Percentiles rank a stretch among this genome's conserved stretches.
These are phyloP conservation scores for Patagioenas fasciata DNA, from an alignment of 2,113 vertebrate genomes.

Conservation along the genomic window DNA sequence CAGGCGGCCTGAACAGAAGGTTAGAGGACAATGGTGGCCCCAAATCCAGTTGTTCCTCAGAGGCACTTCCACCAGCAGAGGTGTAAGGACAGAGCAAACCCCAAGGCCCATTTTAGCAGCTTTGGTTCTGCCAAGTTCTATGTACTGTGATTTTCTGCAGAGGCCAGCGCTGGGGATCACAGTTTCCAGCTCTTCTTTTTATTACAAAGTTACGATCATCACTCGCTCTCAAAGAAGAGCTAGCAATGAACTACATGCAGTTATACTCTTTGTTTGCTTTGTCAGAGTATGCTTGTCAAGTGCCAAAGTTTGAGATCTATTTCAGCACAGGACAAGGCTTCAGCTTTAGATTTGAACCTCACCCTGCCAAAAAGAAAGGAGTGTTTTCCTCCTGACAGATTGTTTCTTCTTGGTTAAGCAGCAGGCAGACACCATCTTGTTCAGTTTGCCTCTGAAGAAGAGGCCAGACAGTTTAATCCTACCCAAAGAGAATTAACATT, in stretches of 20 bases:
- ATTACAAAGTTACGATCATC: background rate
- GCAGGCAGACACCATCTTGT: background rate
- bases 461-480: background rate
- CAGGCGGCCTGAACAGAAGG: background rate
- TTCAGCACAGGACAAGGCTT: background rate
- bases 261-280: background rate
- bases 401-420: slow-evolving; percentile 8
- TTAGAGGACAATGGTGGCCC: background rate
- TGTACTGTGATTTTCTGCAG: background rate
- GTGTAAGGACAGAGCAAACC: background rate
- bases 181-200: background rate
- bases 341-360: background rate
- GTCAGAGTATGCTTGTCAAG: background rate
- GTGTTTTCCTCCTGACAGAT: background rate
- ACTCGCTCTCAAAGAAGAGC: background rate
- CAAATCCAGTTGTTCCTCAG: background rate
- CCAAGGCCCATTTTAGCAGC: background rate
- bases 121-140: background rate
- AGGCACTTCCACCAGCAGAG: background rate
- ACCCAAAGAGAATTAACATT: background rate
- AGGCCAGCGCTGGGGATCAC: fast-evolving
- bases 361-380: background rate
- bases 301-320: background rate
- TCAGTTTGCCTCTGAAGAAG: background rate
- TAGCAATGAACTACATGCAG: background rate